Conservation (phyloP, 2,797 vertebrate genomes). For the Phoxinus dragarum region DNA sequence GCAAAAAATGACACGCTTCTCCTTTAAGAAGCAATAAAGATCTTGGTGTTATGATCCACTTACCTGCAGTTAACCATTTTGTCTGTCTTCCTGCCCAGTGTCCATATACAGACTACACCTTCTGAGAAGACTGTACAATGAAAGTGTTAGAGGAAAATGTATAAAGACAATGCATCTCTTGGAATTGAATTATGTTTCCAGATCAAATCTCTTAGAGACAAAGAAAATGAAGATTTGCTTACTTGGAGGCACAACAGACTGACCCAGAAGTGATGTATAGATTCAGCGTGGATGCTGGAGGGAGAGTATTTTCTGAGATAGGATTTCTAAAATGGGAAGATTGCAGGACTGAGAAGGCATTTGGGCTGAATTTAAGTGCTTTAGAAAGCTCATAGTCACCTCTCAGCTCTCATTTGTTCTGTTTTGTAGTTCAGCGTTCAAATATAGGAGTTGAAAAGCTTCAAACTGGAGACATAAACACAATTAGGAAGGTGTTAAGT, state of each 20-base stretch:
- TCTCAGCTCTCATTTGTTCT: conserved; percentile 18
- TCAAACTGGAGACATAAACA: conserved; percentile 4
- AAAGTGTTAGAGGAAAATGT: background rate
- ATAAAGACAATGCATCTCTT: conserved; percentile 33
- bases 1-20: background rate
- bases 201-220: conserved; percentile 10
- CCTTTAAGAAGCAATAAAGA: background rate
- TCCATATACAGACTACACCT: background rate
- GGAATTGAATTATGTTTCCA: conserved; percentile 41
- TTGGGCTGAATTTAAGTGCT: conserved; percentile 6
- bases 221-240: conserved; percentile 25
- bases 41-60: background rate
- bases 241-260: conserved; percentile 19
- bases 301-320: conserved; percentile 40
- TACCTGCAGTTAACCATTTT: conserved; percentile 23
- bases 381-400: conserved; percentile 33
- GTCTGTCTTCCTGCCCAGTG: background rate
- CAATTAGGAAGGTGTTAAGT: conserved; percentile 18
- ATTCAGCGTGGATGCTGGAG: conserved; percentile 43
- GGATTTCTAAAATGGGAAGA: conserved; percentile 49
- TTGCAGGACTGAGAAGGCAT: conserved; percentile 32
- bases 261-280: conserved; percentile 33
- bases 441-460: conserved; percentile 28
- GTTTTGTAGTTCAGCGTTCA: background rate
- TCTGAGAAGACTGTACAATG: background rate